Conservation (phyloP, 2,797 vertebrate species). For the Melanotaenia maccullochi region DNA sequence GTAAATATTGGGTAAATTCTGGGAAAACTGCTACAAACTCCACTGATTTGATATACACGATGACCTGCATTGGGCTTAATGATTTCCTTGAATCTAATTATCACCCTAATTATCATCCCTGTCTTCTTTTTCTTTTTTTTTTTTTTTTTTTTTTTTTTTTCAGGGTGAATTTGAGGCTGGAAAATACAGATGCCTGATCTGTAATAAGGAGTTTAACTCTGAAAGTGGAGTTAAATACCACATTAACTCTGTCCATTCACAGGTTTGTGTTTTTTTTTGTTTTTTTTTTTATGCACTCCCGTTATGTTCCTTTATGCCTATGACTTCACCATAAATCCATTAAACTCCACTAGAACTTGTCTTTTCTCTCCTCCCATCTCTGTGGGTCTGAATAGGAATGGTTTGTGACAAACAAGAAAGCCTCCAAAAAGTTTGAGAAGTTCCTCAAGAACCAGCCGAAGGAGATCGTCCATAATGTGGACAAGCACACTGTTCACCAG, state of each 20-base stretch:
- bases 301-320: background rate
- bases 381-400: conserved; percentile 85
- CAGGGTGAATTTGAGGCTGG: conserved; percentile 94
- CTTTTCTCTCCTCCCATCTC: background rate
- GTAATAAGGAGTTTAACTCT: conserved; percentile 94
- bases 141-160: conserved; percentile 18
- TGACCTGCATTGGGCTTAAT: too few species aligned
- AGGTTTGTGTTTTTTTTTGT: conserved; percentile 76
- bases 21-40: background rate
- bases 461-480: conserved; percentile 74
- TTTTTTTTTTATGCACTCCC: background rate
- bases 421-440: conserved; percentile 90
- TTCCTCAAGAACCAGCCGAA: conserved; percentile 87
- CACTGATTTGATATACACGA: too few species aligned
- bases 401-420: conserved; percentile 90
- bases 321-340: background rate
- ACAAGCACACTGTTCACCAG: conserved; percentile 68
- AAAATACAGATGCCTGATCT: conserved; percentile 94
- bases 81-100: too few species aligned
- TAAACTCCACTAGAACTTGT: background rate
- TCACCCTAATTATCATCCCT: background rate
- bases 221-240: conserved; percentile 98
- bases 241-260: conserved; percentile 87
- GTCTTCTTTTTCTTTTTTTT: background rate
- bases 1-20: background rate